phyloP scores from a whole-genome alignment of 2,113 vertebrate genomes.

The Perognathus longimembris region DNA sequence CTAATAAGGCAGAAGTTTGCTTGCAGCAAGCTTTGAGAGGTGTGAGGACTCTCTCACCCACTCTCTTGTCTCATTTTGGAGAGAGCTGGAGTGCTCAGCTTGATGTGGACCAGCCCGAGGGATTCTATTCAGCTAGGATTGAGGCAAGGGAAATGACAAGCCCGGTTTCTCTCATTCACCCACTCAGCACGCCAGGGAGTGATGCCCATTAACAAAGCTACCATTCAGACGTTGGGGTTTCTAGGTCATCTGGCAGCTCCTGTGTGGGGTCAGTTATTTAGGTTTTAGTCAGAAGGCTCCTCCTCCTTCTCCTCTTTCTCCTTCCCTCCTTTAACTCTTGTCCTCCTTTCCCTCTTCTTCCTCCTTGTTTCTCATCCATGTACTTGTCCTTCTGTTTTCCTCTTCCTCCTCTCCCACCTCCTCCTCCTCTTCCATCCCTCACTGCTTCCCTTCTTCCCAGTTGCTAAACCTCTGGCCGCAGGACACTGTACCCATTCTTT shows the following conservation, averaged over 20 bases:
- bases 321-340: too few species aligned
- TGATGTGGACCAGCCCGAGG: background rate
- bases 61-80: background rate
- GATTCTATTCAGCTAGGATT: background rate
- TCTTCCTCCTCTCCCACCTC: too few species aligned
- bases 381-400: too few species aligned
- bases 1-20: background rate
- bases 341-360: too few species aligned
- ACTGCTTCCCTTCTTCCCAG: too few species aligned
- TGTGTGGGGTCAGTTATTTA: background rate
- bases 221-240: background rate
- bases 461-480: too few species aligned
- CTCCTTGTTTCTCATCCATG: too few species aligned
- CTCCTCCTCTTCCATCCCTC: too few species aligned
- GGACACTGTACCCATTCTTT: too few species aligned
- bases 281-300: background rate
- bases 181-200: background rate
- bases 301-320: too few species aligned
- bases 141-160: background rate
- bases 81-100: background rate
- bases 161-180: background rate
- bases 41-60: background rate
- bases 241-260: background rate
- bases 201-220: background rate
- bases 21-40: accelerated